Percentiles rank a stretch among this genome's conserved stretches.
phyloP scores from a whole-genome alignment of 2,113 vertebrate species.

The Aegithalos caudatus region DNA sequence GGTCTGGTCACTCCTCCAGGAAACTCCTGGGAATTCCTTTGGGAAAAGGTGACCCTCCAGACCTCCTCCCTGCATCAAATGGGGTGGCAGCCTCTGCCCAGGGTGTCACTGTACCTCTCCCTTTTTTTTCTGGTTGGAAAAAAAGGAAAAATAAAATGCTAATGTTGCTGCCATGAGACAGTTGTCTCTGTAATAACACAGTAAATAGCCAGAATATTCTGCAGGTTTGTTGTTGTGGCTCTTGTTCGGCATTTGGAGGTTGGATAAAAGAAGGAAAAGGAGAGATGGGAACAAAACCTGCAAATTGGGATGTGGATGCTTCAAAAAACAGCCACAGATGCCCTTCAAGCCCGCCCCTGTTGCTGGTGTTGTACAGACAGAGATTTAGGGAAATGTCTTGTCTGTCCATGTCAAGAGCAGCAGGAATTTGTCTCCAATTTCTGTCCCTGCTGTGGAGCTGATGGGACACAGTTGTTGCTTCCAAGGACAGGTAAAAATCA shows the following conservation, averaged over 20 bases:
- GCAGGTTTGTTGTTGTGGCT: neutral
- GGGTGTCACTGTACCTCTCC: accelerated
- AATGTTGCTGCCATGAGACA: neutral
- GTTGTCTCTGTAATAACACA: accelerated
- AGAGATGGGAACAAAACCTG: neutral
- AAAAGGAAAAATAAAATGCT: neutral
- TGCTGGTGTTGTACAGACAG: accelerated
- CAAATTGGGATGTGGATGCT: neutral
- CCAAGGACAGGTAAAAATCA: neutral
- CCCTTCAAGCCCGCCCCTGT: neutral
- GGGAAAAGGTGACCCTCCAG: neutral
- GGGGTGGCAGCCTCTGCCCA: neutral
- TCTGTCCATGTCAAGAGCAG: neutral
- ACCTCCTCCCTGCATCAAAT: neutral
- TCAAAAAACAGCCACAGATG: neutral
- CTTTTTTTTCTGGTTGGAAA: neutral
- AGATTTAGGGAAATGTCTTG: neutral
- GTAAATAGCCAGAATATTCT: neutral
- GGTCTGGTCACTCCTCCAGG: neutral
- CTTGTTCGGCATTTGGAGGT: neutral
- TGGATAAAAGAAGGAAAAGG: neutral
- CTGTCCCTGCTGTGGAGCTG: neutral
- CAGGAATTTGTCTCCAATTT: neutral
- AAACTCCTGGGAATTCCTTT: accelerated
- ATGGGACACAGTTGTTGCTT: neutral